Evolutionary conservation across 2,888 invertebrate species (phyloP).

Genomic region (Pyrocoelia pectoralis): DNA sequence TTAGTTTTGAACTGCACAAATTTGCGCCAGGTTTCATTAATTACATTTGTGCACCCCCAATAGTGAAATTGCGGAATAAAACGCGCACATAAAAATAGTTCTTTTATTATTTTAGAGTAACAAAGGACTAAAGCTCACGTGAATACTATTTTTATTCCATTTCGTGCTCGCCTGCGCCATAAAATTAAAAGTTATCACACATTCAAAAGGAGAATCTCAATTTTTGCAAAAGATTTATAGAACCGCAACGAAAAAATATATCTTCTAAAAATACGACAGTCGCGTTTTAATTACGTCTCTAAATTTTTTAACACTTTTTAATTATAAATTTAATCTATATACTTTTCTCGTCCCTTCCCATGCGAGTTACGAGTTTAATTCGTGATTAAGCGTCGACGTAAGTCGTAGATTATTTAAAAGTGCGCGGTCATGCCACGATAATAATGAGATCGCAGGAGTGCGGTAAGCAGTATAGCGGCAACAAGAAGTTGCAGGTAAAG

Average conservation of each 20-base stretch:
- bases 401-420: slow-evolving; percentile 5
- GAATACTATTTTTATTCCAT: slow-evolving; percentile 1
- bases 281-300: neutral
- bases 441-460: slow-evolving; percentile 22
- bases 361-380: neutral
- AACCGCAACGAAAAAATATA: neutral
- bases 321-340: neutral
- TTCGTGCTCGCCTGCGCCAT: neutral
- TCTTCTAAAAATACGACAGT: neutral
- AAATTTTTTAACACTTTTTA: neutral
- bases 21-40: too few species aligned
- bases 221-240: neutral
- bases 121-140: neutral
- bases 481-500: slow-evolving; percentile 37
- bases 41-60: too few species aligned
- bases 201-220: neutral
- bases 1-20: too few species aligned
- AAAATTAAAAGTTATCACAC: neutral
- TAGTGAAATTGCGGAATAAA: too few species aligned
- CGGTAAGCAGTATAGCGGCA: slow-evolving; percentile 28
- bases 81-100: too few species aligned
- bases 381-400: neutral
- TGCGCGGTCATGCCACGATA: slow-evolving; percentile 1
- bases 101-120: neutral
- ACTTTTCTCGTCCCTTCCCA: neutral